Percentiles rank a stretch among this genome's conserved stretches.
These are phyloP conservation scores for Drosophila tani DNA, from an alignment of 1,140 invertebrate genomes.

Conservation along the genomic window DNA sequence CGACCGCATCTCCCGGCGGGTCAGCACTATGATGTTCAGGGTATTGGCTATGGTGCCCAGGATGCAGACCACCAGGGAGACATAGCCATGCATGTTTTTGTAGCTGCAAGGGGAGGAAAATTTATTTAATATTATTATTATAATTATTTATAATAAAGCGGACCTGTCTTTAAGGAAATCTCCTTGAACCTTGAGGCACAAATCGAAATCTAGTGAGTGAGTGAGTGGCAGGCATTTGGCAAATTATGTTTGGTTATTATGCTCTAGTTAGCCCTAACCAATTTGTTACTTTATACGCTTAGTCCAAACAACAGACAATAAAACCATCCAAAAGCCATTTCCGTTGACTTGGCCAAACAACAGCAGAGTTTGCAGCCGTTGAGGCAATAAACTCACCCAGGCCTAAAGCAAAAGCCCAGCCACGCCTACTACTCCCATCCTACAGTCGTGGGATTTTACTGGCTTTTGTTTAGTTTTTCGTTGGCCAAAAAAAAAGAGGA, in stretches of 20 bases:
- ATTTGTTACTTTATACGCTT: constrained; percentile 26
- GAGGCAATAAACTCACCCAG: constrained; percentile 33
- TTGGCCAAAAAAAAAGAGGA: not conserved
- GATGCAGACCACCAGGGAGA: constrained; percentile 90
- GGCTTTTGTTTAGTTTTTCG: constrained; percentile 45
- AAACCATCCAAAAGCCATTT: constrained; percentile 47
- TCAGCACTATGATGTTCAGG: constrained; percentile 96
- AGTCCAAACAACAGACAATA: constrained; percentile 24
- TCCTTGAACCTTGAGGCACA: not conserved
- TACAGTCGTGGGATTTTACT: constrained; percentile 24
- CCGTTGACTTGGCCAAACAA: constrained; percentile 35
- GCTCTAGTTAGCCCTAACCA: constrained; percentile 44
- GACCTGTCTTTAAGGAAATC: no score
- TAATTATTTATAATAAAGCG: no score
- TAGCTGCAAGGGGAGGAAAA: constrained; percentile 45
- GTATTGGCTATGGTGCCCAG: constrained; percentile 96
- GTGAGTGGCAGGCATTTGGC: not conserved
- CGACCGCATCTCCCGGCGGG: constrained; percentile 93
- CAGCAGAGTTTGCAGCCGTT: constrained; percentile 12
- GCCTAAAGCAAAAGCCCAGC: constrained; percentile 16
- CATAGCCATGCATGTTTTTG: constrained; percentile 74
- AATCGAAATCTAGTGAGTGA: not conserved
- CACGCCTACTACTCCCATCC: constrained; percentile 9
- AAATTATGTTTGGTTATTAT: constrained; percentile 48
- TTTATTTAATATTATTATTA: not conserved